Base-by-base conservation (phyloP, 92 coral and sea anemone genomes). In the Porites evermanni region DNA sequence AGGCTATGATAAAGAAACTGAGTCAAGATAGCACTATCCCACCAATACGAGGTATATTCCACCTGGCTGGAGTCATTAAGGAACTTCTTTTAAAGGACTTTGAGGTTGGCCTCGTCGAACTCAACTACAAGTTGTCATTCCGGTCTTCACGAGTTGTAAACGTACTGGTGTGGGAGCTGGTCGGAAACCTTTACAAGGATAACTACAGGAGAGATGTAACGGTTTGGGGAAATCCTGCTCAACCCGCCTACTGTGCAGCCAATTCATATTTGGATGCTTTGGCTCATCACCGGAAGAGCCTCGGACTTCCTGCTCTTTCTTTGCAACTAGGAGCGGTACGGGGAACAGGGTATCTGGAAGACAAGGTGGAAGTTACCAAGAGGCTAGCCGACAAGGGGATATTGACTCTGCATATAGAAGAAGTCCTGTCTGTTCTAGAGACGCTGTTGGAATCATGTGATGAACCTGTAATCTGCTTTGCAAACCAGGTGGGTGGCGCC, bases 251-350 rank as follows among this genome's bases (percentile, higher is more conserved):
- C 75, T 83, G 89, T 11, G 91, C 91, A 14, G 94, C 91, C 0
- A 91, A 91, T 59, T 86, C 81, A 16, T 80, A 79, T 24, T 85
- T 86, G 13, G 93, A 91, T 72, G 81, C 80, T 50, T 64, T 91
- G 75, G 89, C 88, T 23, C 88, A 81, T 73, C 85, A 90, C 23
- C 84, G 88, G 10, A 23, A 75, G 18, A 83, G 56, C 59, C 88
- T 87, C 21, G 92, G 93, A 21, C 63, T 90, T 67, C 93, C 93
- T 61, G 93, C 90, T 23, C 81, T 90, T 29, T 86, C 93, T 24
- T 81, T 91, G 20, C 77, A 87, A n/a, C 81, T 90, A 87, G 93
- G 93, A 74, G 81, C 93, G 8, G 88, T 91, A 70, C 85, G 91
- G 7, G 93, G 93, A 14, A 85, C 91, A 13, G 91, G 93, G 52